Conservation (phyloP, 1,140 invertebrate species). For the Trinorchestia longiramus region DNA sequence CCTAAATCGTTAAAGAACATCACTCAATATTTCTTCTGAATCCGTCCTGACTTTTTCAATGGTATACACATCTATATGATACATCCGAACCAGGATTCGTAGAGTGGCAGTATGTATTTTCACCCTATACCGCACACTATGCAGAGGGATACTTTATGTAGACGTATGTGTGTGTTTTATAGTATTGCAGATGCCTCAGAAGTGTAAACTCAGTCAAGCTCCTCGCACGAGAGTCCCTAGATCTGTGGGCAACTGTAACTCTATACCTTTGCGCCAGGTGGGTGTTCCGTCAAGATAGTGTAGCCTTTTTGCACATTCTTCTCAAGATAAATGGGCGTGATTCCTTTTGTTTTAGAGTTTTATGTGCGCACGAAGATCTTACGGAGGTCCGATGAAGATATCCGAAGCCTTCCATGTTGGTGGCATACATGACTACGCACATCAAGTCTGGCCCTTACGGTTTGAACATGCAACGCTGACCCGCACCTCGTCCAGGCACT, state of each 20-base stretch:
- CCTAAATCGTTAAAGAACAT: not conserved
- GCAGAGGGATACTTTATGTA: not conserved
- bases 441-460: not conserved
- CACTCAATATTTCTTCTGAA: not conserved
- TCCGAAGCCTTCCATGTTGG: conserved; percentile 42
- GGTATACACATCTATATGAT: too few species aligned
- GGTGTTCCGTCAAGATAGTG: conserved; percentile 25
- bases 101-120: not conserved
- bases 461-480: not conserved
- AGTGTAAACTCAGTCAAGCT: not conserved
- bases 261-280: not conserved
- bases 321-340: conserved; percentile 48
- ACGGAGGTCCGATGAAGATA: conserved; percentile 51
- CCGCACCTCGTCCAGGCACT: too few species aligned
- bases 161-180: not conserved
- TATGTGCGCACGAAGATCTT: conserved; percentile 51
- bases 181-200: not conserved
- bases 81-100: not conserved
- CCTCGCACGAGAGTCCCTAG: not conserved
- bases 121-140: not conserved
- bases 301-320: conserved; percentile 53
- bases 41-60: not conserved
- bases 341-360: conserved; percentile 53
- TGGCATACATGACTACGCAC: conserved; percentile 28
- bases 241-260: conserved; percentile 1